Evolutionary conservation across 2,888 invertebrate species (phyloP).

Genomic region (Drosophila prolongata): DNA sequence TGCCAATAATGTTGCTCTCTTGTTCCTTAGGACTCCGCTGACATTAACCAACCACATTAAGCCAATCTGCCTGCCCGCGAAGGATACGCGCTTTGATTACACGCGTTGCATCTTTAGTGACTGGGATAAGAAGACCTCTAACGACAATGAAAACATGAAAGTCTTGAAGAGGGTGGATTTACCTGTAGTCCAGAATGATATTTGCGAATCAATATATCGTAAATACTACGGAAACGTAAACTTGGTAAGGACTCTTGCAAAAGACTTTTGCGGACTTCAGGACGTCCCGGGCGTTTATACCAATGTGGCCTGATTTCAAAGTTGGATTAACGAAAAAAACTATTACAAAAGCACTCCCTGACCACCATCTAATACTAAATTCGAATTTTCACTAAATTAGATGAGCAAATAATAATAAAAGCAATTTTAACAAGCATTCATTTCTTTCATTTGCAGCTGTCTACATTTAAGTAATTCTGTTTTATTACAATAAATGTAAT

Average conservation of each 20-base stretch:
- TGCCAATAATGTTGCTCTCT: constrained; percentile 38
- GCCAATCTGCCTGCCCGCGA: too few species aligned
- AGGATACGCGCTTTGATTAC: too few species aligned
- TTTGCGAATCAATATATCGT: neutral
- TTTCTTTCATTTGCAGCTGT: too few species aligned
- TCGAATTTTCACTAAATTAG: too few species aligned
- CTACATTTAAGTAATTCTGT: too few species aligned
- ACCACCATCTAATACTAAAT: too few species aligned
- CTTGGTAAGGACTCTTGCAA: constrained; percentile 89
- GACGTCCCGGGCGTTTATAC: constrained; percentile 90
- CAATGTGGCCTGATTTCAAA: constrained; percentile 85
- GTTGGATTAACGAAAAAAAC: constrained; percentile 4
- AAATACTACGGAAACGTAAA: constrained; percentile 66
- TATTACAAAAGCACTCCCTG: too few species aligned
- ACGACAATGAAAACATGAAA: constrained; percentile 85
- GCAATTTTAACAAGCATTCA: too few species aligned
- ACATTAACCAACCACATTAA: constrained; percentile 16
- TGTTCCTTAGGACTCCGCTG: constrained; percentile 22
- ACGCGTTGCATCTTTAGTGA: constrained; percentile 63
- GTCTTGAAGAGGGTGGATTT: constrained; percentile 89
- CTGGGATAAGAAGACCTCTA: constrained; percentile 70
- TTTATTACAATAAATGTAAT: too few species aligned
- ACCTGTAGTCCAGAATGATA: constrained; percentile 86
- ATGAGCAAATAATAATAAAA: too few species aligned
- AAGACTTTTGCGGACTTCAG: constrained; percentile 88